Evolutionary conservation across 1,140 invertebrate genomes (phyloP).

Genomic region (Limonius californicus): DNA sequence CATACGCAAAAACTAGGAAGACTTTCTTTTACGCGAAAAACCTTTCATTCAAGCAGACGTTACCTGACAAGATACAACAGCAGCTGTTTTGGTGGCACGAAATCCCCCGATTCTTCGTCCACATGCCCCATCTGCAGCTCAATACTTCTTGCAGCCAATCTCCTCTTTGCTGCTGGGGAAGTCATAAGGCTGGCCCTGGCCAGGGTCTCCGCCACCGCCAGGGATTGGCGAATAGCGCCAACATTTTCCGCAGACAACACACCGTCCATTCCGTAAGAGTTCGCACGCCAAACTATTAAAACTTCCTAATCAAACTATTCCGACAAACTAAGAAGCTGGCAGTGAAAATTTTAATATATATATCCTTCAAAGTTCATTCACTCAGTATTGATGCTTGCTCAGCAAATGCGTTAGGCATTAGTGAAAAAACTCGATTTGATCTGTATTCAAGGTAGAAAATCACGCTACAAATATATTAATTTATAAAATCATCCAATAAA

Average conservation of each 20-base stretch:
- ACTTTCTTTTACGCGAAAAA: too few species aligned
- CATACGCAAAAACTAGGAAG: too few species aligned
- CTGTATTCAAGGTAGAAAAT: too few species aligned
- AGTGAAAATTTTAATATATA: background rate
- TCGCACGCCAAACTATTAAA: background rate
- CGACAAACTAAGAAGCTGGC: background rate
- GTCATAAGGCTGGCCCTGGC: constrained; percentile 56
- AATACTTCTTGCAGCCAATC: constrained; percentile 52
- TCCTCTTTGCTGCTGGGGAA: constrained; percentile 51
- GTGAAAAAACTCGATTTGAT: too few species aligned
- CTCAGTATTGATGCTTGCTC: background rate
- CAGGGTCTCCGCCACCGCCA: constrained; percentile 56
- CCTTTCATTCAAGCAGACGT: too few species aligned
- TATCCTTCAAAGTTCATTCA: background rate
- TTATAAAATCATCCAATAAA: too few species aligned
- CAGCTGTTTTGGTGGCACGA: constrained; percentile 59
- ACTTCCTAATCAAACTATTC: background rate
- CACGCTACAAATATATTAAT: too few species aligned
- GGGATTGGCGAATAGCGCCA: constrained; percentile 38
- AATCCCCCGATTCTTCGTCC: constrained; percentile 43
- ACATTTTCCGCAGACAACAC: constrained; percentile 17
- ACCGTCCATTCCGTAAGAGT: background rate
- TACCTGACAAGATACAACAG: constrained; percentile 62
- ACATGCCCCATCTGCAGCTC: constrained; percentile 48
- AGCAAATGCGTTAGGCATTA: too few species aligned